Conservation (phyloP, 2,797 vertebrate species). For the Microctenopoma steveboyesi region DNA sequence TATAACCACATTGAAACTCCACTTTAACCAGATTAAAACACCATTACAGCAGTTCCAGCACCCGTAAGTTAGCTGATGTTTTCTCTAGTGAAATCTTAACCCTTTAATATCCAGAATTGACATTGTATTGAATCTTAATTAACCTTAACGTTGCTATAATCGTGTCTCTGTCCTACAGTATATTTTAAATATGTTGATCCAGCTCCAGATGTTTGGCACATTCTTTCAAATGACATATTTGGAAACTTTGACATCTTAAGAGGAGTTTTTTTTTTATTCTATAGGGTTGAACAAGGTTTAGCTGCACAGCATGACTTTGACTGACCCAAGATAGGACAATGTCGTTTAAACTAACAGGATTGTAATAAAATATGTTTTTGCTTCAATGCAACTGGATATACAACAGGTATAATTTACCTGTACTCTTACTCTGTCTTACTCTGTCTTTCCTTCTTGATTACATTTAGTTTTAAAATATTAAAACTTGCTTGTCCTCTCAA, state of each 20-base stretch:
- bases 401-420: not conserved
- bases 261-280: not conserved
- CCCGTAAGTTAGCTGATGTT: constrained; percentile 18
- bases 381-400: not conserved
- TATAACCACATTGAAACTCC: constrained; percentile 58
- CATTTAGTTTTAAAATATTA: not conserved
- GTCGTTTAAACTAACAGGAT: not conserved
- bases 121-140: constrained; percentile 5
- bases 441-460: not conserved
- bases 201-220: not conserved
- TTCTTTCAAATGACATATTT: no score
- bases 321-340: not conserved
- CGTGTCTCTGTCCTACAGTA: not conserved
- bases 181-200: not conserved
- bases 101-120: constrained; percentile 10
- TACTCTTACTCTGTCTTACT: not conserved
- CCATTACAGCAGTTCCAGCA: constrained; percentile 38
- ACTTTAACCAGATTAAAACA: constrained; percentile 57
- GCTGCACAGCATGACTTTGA: not conserved
- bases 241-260: not conserved
- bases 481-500: not conserved
- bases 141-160: constrained; percentile 15
- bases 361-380: not conserved
- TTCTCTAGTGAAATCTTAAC: constrained; percentile 24
- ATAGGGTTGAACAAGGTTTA: not conserved